Evolutionary conservation across 2,797 vertebrate species (phyloP), one percentile per base, ranked within the genome.

Genomic region (Myiotriccus ornatus): DNA sequence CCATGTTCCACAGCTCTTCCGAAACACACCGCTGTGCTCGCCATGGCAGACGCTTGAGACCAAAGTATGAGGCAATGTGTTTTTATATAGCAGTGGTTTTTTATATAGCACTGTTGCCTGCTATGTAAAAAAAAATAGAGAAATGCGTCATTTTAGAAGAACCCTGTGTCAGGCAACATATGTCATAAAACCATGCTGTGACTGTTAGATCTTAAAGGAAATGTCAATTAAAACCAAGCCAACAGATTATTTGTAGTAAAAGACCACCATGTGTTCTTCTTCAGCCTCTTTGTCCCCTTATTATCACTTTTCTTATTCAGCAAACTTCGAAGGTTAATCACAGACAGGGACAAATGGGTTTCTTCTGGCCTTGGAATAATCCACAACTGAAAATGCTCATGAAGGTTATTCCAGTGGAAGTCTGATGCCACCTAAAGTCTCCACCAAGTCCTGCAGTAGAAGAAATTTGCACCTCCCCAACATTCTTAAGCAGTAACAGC

Each of bases 391-490:
- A 86, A 92, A 60, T 53, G 16, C 28, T 90, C 4, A 5, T 0
- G 3, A 56, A 55, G 11, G 37, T 65, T 82, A 32, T 73, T 80
- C 24, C 3, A 1, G 60, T 92, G 67, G 94, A 95, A 12, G 32
- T 94, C 73, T 96, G 69, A 91, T 94, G 97, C 96, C 97, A 96
- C 83, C 96, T 97, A 94, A 92, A 85, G 97, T 83, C 74, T 94
- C 52, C 39, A 76, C 27, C 55, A 70, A 49, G 89, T 43, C 81
- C 89, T 95, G 94, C 97, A 95, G 50, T 30, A 53, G 52, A 78
- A 93, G 14, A 76, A 82, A 75, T 65, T 7, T 4, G 57, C 32
- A 17, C 23, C 77, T 44, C 13, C 18, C 76, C 62, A 46, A 44
- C 47, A 39, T 67, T 87, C 87, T 74, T 30, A 71, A 86, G 63